Percentiles rank a stretch among this genome's conserved stretches.
Evolutionary conservation across 2,797 vertebrate genomes (phyloP).

Genomic region (Carduelis carduelis): DNA sequence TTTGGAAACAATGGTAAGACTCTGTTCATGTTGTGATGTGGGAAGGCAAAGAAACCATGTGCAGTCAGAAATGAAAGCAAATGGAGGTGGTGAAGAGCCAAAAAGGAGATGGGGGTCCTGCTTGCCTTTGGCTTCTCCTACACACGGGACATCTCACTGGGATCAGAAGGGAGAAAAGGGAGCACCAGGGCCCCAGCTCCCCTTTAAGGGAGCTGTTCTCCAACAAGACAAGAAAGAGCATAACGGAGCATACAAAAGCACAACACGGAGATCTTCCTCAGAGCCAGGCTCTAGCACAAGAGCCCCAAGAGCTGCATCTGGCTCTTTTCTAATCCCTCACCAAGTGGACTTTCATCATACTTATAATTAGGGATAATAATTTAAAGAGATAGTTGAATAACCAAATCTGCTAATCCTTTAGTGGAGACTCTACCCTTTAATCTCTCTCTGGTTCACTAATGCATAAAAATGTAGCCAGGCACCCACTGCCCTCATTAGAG

Average conservation of each 20-base stretch:
- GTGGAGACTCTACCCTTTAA: slow-evolving; percentile 23
- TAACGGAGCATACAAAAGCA: not conserved
- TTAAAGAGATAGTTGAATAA: slow-evolving; percentile 51
- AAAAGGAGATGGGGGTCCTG: not conserved
- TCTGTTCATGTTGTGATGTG: not conserved
- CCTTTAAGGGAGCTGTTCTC: not conserved
- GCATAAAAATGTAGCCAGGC: not conserved
- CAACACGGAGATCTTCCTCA: not conserved
- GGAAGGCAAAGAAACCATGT: not conserved
- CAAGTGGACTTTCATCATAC: slow-evolving; percentile 24
- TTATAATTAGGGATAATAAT: slow-evolving; percentile 57
- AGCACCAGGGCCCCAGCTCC: not conserved
- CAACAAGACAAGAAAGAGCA: not conserved
- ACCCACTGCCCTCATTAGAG: slow-evolving; percentile 45
- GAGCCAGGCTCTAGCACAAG: not conserved
- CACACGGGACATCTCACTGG: not conserved
- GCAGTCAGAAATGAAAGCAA: not conserved
- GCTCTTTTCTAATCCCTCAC: slow-evolving; percentile 39
- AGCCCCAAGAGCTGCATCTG: not conserved
- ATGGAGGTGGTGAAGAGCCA: not conserved
- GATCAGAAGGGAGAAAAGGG: not conserved
- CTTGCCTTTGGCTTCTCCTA: not conserved
- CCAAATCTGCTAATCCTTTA: slow-evolving; percentile 59
- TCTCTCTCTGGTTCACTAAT: slow-evolving; percentile 13
- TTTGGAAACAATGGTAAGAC: not conserved